Conservation (phyloP, 2,113 vertebrate species). For the Rhinogobius similis region DNA sequence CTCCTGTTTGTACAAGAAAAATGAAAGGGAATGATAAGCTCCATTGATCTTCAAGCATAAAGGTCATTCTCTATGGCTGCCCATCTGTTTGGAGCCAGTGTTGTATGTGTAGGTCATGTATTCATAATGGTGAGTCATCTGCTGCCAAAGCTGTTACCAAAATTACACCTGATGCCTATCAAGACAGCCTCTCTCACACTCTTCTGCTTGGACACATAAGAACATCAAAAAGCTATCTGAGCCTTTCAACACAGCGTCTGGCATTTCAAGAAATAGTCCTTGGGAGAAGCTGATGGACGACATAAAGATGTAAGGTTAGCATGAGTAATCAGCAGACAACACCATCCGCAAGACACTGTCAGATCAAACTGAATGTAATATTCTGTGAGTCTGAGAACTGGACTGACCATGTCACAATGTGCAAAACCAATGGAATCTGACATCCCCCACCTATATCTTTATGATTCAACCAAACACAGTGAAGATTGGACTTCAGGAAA, state of each 20-base stretch:
- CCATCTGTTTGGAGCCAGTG: constrained; percentile 25
- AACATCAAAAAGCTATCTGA: constrained; percentile 75
- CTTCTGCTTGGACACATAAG: constrained; percentile 63
- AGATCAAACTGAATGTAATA: not conserved
- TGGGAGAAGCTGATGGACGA: constrained; percentile 50
- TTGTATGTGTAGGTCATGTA: constrained; percentile 24
- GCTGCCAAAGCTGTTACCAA: constrained; percentile 65
- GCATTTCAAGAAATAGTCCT: constrained; percentile 68
- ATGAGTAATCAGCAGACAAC: not conserved
- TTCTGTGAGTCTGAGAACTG: not conserved
- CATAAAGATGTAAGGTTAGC: constrained; percentile 13
- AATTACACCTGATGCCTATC: constrained; percentile 79
- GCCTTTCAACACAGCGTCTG: constrained; percentile 66
- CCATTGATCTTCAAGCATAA: constrained; percentile 60
- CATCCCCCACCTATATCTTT: not conserved
- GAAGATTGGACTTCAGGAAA: no score
- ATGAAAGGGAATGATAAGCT: constrained; percentile 42
- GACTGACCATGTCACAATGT: not conserved
- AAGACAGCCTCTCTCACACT: constrained; percentile 55
- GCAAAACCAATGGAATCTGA: not conserved
- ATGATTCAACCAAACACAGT: no score
- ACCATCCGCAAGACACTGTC: not conserved
- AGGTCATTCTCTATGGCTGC: constrained; percentile 34
- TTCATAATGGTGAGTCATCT: constrained; percentile 62
- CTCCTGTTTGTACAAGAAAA: constrained; percentile 14